Base-by-base conservation (phyloP, 2,113 vertebrate genomes). In the Hippopotamus amphibius region DNA sequence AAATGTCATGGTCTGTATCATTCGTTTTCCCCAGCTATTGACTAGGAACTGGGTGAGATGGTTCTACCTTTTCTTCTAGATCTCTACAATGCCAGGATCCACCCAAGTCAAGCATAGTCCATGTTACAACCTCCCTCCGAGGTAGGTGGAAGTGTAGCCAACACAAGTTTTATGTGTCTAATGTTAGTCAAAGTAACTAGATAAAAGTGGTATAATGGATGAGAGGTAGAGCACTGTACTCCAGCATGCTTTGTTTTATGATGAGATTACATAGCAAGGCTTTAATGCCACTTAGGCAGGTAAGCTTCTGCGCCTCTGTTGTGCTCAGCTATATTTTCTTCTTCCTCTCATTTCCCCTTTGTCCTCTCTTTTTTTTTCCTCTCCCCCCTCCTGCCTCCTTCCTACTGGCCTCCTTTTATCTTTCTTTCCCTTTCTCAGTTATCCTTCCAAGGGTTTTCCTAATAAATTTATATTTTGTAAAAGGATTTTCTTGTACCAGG, bases 401-500 rank as follows among this genome's bases (percentile, higher is more conserved):
- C 61, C 79, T 85, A 48, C 93, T 95, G 93, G 85, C 77, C 59
- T 95, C 95, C 63, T 93, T 97, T 97, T 91, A 80, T 98, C 93
- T 98, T 97, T 95, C 86, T 95, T 65, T 96, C 71, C 93, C 85
- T 92, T 93, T 95, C 95, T 95, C 95, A 90, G 80, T 77, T 93
- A 93, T 97, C 95, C 92, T 97, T 97, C 86, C 9, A n/a, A 37
- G 37, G 97, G 96, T 97, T 98, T 99, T 98, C 97, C 79, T 98
- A 98, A 95, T 97, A 97, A 95, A 98, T 96, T 98, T 98, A 95
- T 98, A 98, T 98, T 98, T 99, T 98, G 98, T 99, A 98, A 98
- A 98, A 98, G 97, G 97, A 80, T 98, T 98, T 98, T 99, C 98
- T 99, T 98, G 97, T 97, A 97, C 97, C 97, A 98, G 98, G 97